Evolutionary conservation across 2,888 invertebrate genomes (phyloP).

Genomic region (Subacronicta megacephala): DNA sequence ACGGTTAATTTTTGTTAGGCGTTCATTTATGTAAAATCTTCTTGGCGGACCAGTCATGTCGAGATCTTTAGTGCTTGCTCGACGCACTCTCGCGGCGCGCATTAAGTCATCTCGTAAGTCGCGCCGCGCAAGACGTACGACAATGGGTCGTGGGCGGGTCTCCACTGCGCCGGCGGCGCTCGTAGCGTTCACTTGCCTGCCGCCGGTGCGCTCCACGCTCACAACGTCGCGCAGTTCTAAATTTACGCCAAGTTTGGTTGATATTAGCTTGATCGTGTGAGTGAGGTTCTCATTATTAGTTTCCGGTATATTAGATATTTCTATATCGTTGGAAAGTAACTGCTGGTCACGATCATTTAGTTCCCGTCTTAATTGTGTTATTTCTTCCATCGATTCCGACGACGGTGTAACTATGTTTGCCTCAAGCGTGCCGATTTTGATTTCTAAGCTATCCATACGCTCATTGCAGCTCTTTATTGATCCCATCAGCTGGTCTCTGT

Average conservation of each 20-base stretch:
- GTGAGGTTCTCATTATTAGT: background rate
- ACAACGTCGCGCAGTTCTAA: background rate
- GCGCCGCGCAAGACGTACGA: constrained; percentile 3
- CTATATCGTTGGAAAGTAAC: background rate
- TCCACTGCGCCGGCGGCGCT: background rate
- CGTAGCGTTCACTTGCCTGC: too few relatives aligned
- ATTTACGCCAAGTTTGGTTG: constrained; percentile 3
- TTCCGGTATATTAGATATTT: constrained; percentile 1
- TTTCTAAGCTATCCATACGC: too few relatives aligned
- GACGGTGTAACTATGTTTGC: too few relatives aligned
- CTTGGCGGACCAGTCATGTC: background rate
- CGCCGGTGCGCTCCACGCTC: background rate
- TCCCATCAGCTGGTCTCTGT: too few relatives aligned
- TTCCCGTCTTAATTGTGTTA: too few relatives aligned
- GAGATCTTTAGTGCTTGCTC: background rate
- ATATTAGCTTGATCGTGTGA: background rate
- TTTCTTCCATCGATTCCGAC: too few relatives aligned
- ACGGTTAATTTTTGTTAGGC: background rate
- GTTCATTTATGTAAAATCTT: background rate
- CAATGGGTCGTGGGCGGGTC: background rate
- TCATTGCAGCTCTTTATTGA: too few relatives aligned
- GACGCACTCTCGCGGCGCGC: background rate
- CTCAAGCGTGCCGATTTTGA: too few relatives aligned
- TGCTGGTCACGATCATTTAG: background rate
- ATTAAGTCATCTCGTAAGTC: background rate